Conservation (phyloP, 2,888 invertebrate species). For the Stratiomys singularior region DNA sequence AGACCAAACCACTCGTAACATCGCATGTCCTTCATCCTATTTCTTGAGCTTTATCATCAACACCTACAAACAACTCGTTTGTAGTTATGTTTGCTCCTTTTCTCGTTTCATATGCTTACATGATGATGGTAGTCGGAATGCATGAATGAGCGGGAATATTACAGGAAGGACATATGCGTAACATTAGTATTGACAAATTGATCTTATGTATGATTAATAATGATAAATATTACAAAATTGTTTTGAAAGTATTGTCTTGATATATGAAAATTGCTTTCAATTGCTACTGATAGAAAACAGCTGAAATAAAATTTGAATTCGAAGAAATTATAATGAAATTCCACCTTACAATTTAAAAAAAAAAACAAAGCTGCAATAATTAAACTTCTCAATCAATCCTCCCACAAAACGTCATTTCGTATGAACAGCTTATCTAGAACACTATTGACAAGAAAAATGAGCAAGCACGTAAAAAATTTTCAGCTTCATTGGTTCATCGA, state of each 20-base stretch:
- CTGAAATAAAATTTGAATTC: no score
- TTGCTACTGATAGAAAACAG: slow-evolving; percentile 5
- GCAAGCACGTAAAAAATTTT: no score
- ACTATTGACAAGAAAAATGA: no score
- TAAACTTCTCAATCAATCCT: no score
- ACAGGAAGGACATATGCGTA: not conserved
- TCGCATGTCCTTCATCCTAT: not conserved
- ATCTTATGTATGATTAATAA: slow-evolving; percentile 16
- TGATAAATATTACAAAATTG: slow-evolving; percentile 22
- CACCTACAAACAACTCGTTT: not conserved
- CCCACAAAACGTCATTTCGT: no score
- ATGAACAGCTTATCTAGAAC: no score
- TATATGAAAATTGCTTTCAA: slow-evolving; percentile 25
- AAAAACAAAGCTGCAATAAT: no score
- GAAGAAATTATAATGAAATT: no score
- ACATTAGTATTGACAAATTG: slow-evolving; percentile 29
- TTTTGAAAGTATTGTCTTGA: slow-evolving; percentile 27
- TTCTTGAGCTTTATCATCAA: not conserved
- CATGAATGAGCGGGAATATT: not conserved
- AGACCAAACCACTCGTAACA: slow-evolving; percentile 9
- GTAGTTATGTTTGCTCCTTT: slow-evolving; percentile 18
- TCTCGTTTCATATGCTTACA: not conserved
- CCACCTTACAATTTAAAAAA: no score
- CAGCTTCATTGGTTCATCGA: no score
- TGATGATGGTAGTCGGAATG: not conserved